These are phyloP conservation scores for Poeciliopsis turrubarensis DNA, from an alignment of 2,113 vertebrate genomes.

Conservation along the genomic window DNA sequence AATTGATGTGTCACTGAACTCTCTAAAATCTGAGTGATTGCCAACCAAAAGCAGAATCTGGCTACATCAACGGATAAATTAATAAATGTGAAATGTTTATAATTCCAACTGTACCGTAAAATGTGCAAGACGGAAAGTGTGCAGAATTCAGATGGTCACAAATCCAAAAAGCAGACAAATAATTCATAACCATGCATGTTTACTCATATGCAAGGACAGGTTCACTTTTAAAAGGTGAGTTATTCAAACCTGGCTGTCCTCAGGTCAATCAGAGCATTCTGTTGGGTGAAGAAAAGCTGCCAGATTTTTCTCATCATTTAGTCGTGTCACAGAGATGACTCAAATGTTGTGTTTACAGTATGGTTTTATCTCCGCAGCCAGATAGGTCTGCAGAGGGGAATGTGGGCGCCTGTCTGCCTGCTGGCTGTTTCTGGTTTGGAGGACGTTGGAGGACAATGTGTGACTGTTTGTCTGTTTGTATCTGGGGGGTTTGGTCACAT, in stretches of 20 bases:
- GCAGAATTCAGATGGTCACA: background rate
- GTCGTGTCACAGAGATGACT: constrained; percentile 49
- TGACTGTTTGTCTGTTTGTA: constrained; percentile 56
- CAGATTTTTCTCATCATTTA: constrained; percentile 29
- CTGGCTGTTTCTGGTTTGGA: constrained; percentile 63
- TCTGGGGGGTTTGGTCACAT: constrained; percentile 63
- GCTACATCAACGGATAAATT: background rate
- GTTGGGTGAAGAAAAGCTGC: constrained; percentile 4
- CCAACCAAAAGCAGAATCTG: background rate
- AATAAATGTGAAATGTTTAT: background rate
- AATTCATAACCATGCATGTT: background rate
- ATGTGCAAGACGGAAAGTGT: constrained; percentile 10
- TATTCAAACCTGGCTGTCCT: constrained; percentile 16
- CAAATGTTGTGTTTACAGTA: constrained; percentile 67
- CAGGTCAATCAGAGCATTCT: constrained; percentile 16
- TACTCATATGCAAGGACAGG: background rate
- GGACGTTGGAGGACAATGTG: constrained; percentile 64
- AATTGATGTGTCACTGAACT: background rate
- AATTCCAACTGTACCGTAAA: background rate
- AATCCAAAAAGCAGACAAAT: background rate
- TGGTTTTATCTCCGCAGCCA: constrained; percentile 62
- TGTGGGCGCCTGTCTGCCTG: constrained; percentile 55
- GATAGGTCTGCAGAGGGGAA: constrained; percentile 52
- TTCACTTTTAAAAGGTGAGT: background rate
- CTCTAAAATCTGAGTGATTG: background rate